Base-by-base conservation (phyloP, 2,113 vertebrate species). In the Scomber colias region DNA sequence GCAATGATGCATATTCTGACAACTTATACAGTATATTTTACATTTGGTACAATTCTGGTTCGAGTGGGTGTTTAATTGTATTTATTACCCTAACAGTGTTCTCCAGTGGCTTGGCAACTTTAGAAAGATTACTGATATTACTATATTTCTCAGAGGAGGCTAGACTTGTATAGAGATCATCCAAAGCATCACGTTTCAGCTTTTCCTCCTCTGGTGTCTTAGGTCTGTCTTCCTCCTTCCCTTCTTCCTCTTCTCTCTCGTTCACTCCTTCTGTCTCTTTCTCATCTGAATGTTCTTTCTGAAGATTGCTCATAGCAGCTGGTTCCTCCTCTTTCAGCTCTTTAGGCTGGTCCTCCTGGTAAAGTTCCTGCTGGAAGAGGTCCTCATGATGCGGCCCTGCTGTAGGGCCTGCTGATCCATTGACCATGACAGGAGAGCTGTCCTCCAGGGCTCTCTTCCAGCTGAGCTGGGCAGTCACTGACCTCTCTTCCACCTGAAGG, bases 401-500 rank as follows among this genome's bases (percentile, higher is more conserved):
- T 16, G 49, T 17, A 35, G 87, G 60, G 9, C 87, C 92, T 0
- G 49, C 61, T 17, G 92, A 86, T 55, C 98, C 97, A 3, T 95
- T 95, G 71, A 99, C 95, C 83, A 98, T 93, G 78, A 97, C 94
- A 11, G 97, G 95, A 51, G 93, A 94, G 77, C 90, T 81, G 62
- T 92, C 93, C 27, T 96, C 95, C 15, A 96, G 89, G 48, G 95
- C 95, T 83, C 90, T 93, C 83, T 95, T 95, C 97, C 98, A 98
- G 84, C 89, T 95, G n/a, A 95, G 92, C 75, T 96, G 94, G 3
- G 96, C 96, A 40, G 92, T 95, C 19, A 94, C 92, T 17, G 94
- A 94, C 70, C 95, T 94, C 86, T 98, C 97, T 82, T 96, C 72
- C 35, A 95, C 93, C 90, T 96, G 96, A 21, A 98, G 94, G 71